Conservation (phyloP, 1,140 invertebrate genomes). For the Drosophila sucinea region DNA sequence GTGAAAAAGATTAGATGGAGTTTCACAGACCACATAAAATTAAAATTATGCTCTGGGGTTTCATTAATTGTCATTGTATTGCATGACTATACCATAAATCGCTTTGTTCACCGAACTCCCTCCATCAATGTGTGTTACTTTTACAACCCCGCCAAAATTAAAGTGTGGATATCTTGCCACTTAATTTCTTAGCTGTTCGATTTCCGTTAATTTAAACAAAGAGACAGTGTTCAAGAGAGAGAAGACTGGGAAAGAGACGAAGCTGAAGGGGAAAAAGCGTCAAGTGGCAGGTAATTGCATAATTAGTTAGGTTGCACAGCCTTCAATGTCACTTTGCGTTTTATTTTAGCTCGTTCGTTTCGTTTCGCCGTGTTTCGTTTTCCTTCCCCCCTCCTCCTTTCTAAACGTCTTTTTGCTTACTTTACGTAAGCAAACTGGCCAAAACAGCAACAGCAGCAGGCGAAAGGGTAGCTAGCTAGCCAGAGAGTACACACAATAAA, state of each 20-base stretch:
- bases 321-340: constrained; percentile 62
- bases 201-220: constrained; percentile 33
- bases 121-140: not conserved
- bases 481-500: constrained; percentile 29
- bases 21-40: too few relatives aligned
- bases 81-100: too few relatives aligned
- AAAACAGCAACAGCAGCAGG: constrained; percentile 15
- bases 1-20: too few relatives aligned
- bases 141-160: not conserved
- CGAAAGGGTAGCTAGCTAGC: constrained; percentile 33
- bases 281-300: constrained; percentile 58
- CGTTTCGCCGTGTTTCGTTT: not conserved
- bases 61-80: too few relatives aligned
- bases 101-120: too few relatives aligned
- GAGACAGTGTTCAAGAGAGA: not conserved
- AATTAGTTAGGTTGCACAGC: constrained; percentile 58
- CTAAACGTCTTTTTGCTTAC: constrained; percentile 40
- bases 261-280: not conserved
- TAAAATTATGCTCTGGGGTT: too few relatives aligned
- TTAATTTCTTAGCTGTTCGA: constrained; percentile 27
- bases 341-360: constrained; percentile 8
- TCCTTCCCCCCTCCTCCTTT: not conserved
- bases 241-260: not conserved
- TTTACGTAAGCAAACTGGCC: constrained; percentile 46
- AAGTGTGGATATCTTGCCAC: not conserved